Base-by-base conservation (phyloP, 2,888 invertebrate genomes). In the Willowsia nigromaculata region DNA sequence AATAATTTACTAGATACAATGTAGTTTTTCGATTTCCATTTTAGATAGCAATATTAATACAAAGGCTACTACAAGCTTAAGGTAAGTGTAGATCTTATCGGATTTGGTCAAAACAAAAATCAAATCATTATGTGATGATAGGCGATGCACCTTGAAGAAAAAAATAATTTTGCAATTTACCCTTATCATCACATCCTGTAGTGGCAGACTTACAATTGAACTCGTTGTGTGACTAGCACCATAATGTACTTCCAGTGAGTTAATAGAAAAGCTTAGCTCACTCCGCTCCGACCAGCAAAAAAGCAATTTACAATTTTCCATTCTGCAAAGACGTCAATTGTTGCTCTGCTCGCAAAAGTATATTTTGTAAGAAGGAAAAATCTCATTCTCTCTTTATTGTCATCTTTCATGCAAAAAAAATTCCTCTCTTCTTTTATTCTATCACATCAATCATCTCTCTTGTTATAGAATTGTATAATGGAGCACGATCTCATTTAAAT, bases 231-330 rank as follows among this genome's bases (percentile, higher is more conserved):
- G 30, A 15, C 15, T 62, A 2, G 50, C n/a, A 50, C 18, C 15
- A 18, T n/a, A 18, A 18, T 50, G 18, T 50, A 50, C 18, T 2
- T 7, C 25, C 11, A 4, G n/a, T 33, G 0, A 62, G 15, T 33
- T 37, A n/a, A 25, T 30, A 18, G 18, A 56, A 1, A 22, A 22
- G 9, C 47, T 47, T 40, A 9, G 1, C 6, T 22, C 56, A 62
- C 27, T 62, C 0, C 40, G 0, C 11, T 78, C 30, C 33, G 53
- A n/a, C 37, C 56, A 84, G 22, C n/a, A 30, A 83, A 84, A 71
- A 37, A 74, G n/a, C 74, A 56, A 84, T 84, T 84, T 84, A 71
- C 84, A 74, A 84, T 84, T 56, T 74, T 84, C 25, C 43, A 83
- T 53, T 25, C 74, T 53, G 37, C 71, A 84, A 74, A 71, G 40